phyloP scores from a whole-genome alignment of 1,140 invertebrate genomes.

The Nebria ingens region DNA sequence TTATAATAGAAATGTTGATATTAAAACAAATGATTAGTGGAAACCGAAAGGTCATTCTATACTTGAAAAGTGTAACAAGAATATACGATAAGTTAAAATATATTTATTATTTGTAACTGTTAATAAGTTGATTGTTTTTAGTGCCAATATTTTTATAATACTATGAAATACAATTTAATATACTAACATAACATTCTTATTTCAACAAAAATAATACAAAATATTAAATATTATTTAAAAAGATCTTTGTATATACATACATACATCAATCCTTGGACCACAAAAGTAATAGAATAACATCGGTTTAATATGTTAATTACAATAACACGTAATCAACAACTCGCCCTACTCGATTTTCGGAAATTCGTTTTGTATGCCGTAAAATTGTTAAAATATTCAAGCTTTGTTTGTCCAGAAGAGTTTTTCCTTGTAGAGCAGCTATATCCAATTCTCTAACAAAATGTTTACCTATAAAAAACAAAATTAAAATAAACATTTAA shows the following conservation, averaged over 20 bases:
- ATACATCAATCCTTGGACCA: conserved; percentile 1
- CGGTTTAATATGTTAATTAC: too few relatives aligned
- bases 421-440: neutral
- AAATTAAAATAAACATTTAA: too few relatives aligned
- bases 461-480: neutral
- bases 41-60: too few relatives aligned
- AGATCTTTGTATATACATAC: neutral
- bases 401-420: neutral
- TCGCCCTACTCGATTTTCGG: neutral
- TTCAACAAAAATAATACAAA: too few relatives aligned
- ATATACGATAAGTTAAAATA: neutral
- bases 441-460: neutral
- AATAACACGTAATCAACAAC: too few relatives aligned
- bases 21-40: too few relatives aligned
- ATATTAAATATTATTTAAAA: neutral
- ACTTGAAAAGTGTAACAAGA: neutral
- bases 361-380: neutral
- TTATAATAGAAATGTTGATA: too few relatives aligned
- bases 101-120: neutral
- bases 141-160: conserved; percentile 2
- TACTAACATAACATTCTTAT: too few relatives aligned
- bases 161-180: neutral
- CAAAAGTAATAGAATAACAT: too few relatives aligned
- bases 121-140: neutral
- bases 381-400: neutral